Base-by-base conservation (phyloP, 2,113 vertebrate genomes). In the Eleginops maclovinus region DNA sequence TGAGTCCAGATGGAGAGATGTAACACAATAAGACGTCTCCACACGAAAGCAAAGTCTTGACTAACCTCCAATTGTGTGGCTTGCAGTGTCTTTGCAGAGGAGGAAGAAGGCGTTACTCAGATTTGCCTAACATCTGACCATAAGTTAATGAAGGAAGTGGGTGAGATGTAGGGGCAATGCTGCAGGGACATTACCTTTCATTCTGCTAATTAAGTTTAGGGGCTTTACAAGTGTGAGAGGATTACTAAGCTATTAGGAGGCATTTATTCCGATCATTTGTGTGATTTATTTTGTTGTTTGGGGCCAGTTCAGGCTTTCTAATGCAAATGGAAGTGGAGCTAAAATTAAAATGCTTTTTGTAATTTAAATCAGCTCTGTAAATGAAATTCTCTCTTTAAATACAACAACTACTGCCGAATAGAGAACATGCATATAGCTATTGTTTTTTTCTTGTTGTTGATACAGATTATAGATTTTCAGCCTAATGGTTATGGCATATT, bases 161-260 rank as follows among this genome's bases (percentile, higher is more conserved):
- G 26, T 60, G 67, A 43, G 75, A 73, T 78, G 41, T n/a, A 53
- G 68, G 74, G 81, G 71, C 60, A 81, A 64, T 65, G 76, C 84
- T 64, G 41, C 77, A 65, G 80, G 80, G 87, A 90, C 53, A 78
- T 87, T 85, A 88, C 80, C 86, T 89, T 87, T 89, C 64, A 92
- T 92, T 93, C 68, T 56, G 68, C 70, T 91, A 92, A 93, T 93
- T 90, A 87, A 77, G 74, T 87, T 84, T 86, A 31, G 46, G 77
- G 72, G 77, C 70, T 91, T 91, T 88, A 85, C 86, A 83, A 78
- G 90, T 85, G 49, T 84, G 85, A 90, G 86, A 84, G 87, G 76
- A 89, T 89, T 90, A 92, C 70, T 36, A 68, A 71, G 86, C 76
- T 81, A 89, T 93, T 92, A 93, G 71, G 60, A 59, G 72, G 46